Conservation (phyloP, 2,797 vertebrate species). For the Enoplosus armatus region DNA sequence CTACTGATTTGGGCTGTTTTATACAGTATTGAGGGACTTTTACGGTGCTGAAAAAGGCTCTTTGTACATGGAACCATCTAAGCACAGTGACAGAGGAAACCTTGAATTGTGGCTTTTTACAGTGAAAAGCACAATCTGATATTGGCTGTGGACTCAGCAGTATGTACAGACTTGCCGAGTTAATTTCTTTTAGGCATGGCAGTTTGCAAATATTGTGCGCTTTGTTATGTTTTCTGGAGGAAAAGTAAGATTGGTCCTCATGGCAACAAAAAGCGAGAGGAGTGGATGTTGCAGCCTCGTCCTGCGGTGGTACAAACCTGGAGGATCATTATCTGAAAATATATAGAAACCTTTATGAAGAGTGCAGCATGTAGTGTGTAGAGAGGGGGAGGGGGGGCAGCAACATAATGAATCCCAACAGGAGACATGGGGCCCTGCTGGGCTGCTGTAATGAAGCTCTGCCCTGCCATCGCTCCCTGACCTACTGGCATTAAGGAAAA, state of each 20-base stretch:
- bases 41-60: neutral
- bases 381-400: slow-evolving; percentile 40
- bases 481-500: slow-evolving; percentile 86
- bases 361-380: slow-evolving; percentile 52
- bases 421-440: slow-evolving; percentile 82
- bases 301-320: slow-evolving; percentile 10
- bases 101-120: slow-evolving; percentile 8
- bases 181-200: slow-evolving; percentile 6
- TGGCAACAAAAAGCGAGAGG: neutral
- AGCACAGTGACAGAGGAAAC: slow-evolving; percentile 11
- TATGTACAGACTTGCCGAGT: slow-evolving; percentile 10
- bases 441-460: slow-evolving; percentile 86
- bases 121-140: slow-evolving; percentile 36
- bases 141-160: slow-evolving; percentile 32
- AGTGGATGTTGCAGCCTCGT: slow-evolving; percentile 1
- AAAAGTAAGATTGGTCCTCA: slow-evolving; percentile 2
- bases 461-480: slow-evolving; percentile 84
- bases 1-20: neutral
- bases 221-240: neutral
- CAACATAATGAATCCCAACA: slow-evolving; percentile 86
- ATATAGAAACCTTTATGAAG: slow-evolving; percentile 54
- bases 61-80: neutral
- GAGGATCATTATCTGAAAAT: slow-evolving; percentile 51
- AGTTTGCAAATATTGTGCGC: slow-evolving; percentile 19
- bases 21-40: neutral